Evolutionary conservation across 2,113 vertebrate species (phyloP).

Genomic region (Capreolus pygargus): DNA sequence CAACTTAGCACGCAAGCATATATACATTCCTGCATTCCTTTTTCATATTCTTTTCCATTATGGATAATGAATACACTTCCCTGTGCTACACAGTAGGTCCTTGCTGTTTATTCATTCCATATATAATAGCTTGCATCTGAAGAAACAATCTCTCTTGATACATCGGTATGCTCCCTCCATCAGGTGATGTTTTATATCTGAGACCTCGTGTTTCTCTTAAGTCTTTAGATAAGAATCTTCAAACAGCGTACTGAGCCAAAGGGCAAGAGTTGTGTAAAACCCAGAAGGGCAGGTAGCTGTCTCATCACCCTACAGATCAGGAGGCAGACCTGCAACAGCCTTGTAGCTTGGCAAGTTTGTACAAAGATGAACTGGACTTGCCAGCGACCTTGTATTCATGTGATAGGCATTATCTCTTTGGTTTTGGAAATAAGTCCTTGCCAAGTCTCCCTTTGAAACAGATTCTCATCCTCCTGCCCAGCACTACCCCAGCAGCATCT

Average conservation of each 20-base stretch:
- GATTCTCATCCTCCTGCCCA: not conserved
- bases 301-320: fast-evolving
- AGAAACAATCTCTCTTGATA: not conserved
- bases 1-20: not conserved
- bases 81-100: not conserved
- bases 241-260: not conserved
- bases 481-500: not conserved
- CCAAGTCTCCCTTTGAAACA: not conserved
- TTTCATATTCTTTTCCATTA: not conserved
- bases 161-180: not conserved
- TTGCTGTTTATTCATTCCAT: not conserved
- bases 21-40: not conserved
- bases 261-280: not conserved
- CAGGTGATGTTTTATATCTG: not conserved
- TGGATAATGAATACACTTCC: not conserved
- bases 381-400: not conserved
- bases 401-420: not conserved
- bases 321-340: fast-evolving
- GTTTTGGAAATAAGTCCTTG: not conserved
- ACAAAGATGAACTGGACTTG: not conserved
- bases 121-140: not conserved
- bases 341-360: not conserved
- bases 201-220: not conserved
- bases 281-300: not conserved
- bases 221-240: not conserved